These are phyloP conservation scores for Ranitomeya imitator DNA, from an alignment of 2,113 vertebrate species.

Conservation along the genomic window DNA sequence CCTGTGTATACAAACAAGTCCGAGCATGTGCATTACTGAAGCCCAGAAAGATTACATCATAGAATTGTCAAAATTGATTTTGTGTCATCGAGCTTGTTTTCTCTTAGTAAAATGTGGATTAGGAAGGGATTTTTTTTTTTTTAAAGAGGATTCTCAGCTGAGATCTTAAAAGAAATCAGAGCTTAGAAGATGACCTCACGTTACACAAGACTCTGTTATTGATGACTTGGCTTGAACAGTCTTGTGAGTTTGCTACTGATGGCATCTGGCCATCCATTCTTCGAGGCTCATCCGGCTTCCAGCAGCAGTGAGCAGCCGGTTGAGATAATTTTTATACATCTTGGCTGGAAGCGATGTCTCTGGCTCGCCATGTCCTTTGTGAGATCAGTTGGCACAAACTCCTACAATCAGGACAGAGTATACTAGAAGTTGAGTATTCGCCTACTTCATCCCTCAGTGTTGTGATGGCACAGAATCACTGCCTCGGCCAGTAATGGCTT, in stretches of 20 bases:
- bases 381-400: constrained; percentile 2
- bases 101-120: constrained; percentile 1
- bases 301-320: constrained; percentile 36
- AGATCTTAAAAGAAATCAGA: neutral
- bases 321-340: constrained; percentile 3
- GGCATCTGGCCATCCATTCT: constrained; percentile 49
- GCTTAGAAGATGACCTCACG: constrained; percentile 24
- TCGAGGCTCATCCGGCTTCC: constrained; percentile 43
- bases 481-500: neutral
- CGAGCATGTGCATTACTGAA: neutral
- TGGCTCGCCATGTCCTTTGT: neutral
- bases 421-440: neutral
- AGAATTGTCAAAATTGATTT: constrained; percentile 12
- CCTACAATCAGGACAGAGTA: neutral
- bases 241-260: constrained; percentile 23
- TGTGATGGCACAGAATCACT: neutral
- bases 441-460: neutral
- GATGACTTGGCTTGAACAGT: constrained; percentile 29
- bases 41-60: constrained; percentile 6
- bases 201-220: constrained; percentile 15
- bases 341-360: constrained; percentile 25
- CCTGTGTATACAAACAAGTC: neutral
- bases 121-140: neutral
- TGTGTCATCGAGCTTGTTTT: constrained; percentile 22
- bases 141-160: neutral